Percentiles rank a stretch among this genome's conserved stretches.
Conservation (phyloP, 1,140 invertebrate genomes). For the Drosophila nebulosa region DNA sequence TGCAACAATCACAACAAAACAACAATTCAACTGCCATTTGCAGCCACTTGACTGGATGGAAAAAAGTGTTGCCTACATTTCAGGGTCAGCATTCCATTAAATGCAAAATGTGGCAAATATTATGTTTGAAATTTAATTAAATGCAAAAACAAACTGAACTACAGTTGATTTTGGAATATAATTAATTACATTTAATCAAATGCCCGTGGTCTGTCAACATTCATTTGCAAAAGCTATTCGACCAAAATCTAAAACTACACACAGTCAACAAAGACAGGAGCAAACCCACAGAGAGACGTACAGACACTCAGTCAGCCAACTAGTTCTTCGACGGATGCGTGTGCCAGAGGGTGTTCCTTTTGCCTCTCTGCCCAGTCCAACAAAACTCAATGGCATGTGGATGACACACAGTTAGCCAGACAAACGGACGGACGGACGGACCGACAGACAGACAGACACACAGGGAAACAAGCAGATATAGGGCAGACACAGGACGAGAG, state of each 20-base stretch:
- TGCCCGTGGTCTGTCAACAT: slow-evolving; percentile 62
- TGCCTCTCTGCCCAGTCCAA: not conserved
- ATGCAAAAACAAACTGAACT: not conserved
- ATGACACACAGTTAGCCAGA: slow-evolving; percentile 32
- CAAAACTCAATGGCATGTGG: slow-evolving; percentile 28
- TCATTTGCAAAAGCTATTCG: slow-evolving; percentile 55
- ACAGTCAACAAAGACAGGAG: not conserved
- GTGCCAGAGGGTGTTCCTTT: slow-evolving; percentile 17
- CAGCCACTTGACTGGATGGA: slow-evolving; percentile 28
- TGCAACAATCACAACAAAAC: slow-evolving; percentile 25
- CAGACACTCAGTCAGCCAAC: not conserved
- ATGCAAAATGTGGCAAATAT: not conserved
- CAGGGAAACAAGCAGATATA: not conserved
- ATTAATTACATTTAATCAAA: slow-evolving; percentile 73
- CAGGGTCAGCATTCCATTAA: slow-evolving; percentile 2
- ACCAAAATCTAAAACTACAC: slow-evolving; percentile 19
- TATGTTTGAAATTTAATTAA: not conserved
- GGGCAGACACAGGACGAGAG: not conserved
- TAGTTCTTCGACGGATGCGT: slow-evolving; percentile 8
- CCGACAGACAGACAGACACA: not conserved
- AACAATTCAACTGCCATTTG: slow-evolving; percentile 33
- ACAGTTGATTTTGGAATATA: slow-evolving; percentile 15
- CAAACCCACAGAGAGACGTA: not conserved
- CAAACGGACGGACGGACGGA: not conserved
- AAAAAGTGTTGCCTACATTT: slow-evolving; percentile 50